Conservation (phyloP, 2,888 invertebrate genomes). For the Drosophila buzzatii region DNA sequence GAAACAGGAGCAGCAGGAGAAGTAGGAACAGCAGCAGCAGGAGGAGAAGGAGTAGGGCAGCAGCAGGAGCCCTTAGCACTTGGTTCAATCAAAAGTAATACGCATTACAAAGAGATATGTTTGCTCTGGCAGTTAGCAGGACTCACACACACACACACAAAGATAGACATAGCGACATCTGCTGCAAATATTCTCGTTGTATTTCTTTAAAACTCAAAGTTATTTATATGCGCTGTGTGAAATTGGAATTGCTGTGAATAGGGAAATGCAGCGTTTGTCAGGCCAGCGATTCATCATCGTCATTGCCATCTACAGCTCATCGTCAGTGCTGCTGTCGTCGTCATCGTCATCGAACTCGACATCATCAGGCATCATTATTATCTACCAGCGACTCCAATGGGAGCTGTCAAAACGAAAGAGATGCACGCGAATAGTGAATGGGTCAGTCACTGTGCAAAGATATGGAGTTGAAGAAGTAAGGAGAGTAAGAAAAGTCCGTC, state of each 20-base stretch:
- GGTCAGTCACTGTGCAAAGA: constrained; percentile 4
- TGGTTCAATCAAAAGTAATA: constrained; percentile 56
- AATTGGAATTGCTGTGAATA: constrained; percentile 64
- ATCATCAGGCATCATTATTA: constrained; percentile 43
- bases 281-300: constrained; percentile 69
- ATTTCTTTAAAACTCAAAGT: constrained; percentile 64
- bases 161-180: constrained; percentile 5
- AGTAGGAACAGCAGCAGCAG: neutral
- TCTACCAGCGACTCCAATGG: constrained; percentile 41
- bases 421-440: constrained; percentile 34
- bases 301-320: constrained; percentile 46
- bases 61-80: constrained; percentile 4
- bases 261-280: constrained; percentile 54
- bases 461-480: no score
- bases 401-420: constrained; percentile 46
- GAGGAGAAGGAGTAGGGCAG: neutral
- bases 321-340: constrained; percentile 15
- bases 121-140: constrained; percentile 31
- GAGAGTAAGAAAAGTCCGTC: neutral
- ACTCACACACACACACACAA: neutral
- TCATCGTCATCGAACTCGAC: constrained; percentile 1
- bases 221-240: constrained; percentile 69
- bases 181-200: constrained; percentile 28
- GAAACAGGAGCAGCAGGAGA: neutral
- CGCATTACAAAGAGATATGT: constrained; percentile 50